Conservation (phyloP, 2,888 invertebrate genomes). For the Tetrapedia diversipes region DNA sequence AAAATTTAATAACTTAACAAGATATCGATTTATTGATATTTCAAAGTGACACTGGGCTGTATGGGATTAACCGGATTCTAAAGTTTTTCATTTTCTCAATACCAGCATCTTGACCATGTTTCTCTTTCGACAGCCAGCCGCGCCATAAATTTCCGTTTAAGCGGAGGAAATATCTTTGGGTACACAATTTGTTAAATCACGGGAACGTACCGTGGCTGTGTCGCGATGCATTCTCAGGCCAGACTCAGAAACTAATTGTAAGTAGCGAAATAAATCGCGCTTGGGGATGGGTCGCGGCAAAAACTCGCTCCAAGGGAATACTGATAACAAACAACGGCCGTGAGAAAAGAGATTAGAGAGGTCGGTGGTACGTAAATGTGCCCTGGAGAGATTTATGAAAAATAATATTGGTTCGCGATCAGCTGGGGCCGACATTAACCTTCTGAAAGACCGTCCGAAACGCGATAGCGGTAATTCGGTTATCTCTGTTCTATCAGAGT, state of each 20-base stretch:
- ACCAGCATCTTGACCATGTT: background rate
- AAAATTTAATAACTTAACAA: too few relatives aligned
- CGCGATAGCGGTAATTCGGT: background rate
- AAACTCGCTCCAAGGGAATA: constrained; percentile 32
- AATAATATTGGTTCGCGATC: constrained; percentile 39
- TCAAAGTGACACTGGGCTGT: too few relatives aligned
- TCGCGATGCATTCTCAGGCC: constrained; percentile 45
- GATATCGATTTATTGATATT: too few relatives aligned
- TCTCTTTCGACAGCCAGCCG: background rate
- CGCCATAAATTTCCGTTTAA: constrained; percentile 31
- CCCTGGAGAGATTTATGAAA: constrained; percentile 47
- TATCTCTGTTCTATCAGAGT: background rate
- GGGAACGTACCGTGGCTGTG: constrained; percentile 35
- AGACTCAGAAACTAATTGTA: constrained; percentile 70
- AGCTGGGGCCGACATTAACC: background rate
- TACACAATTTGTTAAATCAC: constrained; percentile 54
- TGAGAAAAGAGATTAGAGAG: constrained; percentile 26
- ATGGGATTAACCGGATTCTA: too few relatives aligned
- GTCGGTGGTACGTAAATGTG: constrained; percentile 21
- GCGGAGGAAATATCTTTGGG: constrained; percentile 25
- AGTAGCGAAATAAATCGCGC: constrained; percentile 73
- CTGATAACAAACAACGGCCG: constrained; percentile 46
- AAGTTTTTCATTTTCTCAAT: background rate
- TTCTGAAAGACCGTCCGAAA: background rate
- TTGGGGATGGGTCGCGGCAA: constrained; percentile 49